A percentile compares a stretch with the other conserved stretches of the same genome.
These are phyloP conservation scores for Bathynomus jamesi DNA, from an alignment of 1,140 invertebrate species.

Conservation along the genomic window DNA sequence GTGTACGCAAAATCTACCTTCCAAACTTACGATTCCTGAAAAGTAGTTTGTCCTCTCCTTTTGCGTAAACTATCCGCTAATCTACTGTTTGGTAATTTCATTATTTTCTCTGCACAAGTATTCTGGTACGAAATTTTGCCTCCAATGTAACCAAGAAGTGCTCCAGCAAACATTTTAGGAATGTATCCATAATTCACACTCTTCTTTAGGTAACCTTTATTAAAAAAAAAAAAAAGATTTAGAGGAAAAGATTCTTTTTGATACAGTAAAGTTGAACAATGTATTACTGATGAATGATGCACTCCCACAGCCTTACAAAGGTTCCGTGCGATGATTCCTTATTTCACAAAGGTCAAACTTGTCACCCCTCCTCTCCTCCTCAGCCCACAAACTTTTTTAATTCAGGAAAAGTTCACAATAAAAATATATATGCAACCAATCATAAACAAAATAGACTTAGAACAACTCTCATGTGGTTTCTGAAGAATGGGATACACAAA, in stretches of 20 bases:
- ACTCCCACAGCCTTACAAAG: background rate
- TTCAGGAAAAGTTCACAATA: too few relatives aligned
- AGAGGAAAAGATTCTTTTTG: background rate
- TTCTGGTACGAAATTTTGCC: conserved; percentile 15
- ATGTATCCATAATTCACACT: conserved; percentile 2
- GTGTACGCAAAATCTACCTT: background rate
- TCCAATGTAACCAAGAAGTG: background rate
- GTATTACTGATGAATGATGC: background rate
- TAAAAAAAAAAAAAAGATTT: background rate
- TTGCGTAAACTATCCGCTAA: conserved; percentile 7
- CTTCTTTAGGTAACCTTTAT: conserved; percentile 7
- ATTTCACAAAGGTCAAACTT: background rate
- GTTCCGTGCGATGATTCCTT: background rate
- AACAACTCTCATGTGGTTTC: too few relatives aligned
- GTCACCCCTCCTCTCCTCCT: too few relatives aligned
- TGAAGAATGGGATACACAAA: too few relatives aligned
- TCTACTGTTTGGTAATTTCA: conserved; percentile 7
- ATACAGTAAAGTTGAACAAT: background rate
- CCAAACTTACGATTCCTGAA: background rate
- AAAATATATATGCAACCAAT: too few relatives aligned
- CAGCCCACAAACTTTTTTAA: too few relatives aligned
- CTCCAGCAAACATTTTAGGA: conserved; percentile 5
- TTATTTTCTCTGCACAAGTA: conserved; percentile 6
- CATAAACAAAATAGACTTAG: too few relatives aligned
- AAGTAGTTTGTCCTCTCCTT: background rate